A percentile compares a stretch with the other conserved stretches of the same genome.
These are phyloP conservation scores for Anhinga anhinga DNA, from an alignment of 2,113 vertebrate genomes.

Conservation along the genomic window DNA sequence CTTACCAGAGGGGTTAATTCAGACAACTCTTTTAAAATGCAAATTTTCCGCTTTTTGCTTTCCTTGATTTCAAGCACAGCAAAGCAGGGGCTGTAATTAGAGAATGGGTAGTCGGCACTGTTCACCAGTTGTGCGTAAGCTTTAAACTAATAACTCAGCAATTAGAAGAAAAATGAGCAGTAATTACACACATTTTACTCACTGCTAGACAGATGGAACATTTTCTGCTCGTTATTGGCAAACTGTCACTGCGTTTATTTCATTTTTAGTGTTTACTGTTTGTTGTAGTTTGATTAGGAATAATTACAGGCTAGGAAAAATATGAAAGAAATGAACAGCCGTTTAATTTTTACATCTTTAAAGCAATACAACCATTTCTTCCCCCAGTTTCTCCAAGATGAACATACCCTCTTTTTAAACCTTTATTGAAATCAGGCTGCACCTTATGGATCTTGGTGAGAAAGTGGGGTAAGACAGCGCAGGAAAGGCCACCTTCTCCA, in stretches of 20 bases:
- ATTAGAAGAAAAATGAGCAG: conserved; percentile 84
- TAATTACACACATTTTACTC: conserved; percentile 82
- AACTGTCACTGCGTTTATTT: conserved; percentile 79
- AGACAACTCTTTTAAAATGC: conserved; percentile 33
- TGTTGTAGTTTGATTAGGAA: conserved; percentile 79
- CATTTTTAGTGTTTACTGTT: conserved; percentile 80
- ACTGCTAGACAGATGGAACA: conserved; percentile 79
- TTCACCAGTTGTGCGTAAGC: conserved; percentile 74
- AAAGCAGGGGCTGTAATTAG: conserved; percentile 67
- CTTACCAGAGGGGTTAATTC: conserved; percentile 37
- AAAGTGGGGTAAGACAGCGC: fast-evolving
- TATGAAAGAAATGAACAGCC: conserved; percentile 63
- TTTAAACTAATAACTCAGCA: conserved; percentile 83
- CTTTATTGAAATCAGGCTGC: neutral
- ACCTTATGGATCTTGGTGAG: neutral
- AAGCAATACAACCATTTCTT: conserved; percentile 38
- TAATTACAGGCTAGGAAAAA: conserved; percentile 78
- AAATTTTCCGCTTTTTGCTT: conserved; percentile 15
- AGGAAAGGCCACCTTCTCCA: neutral
- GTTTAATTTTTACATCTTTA: conserved; percentile 53
- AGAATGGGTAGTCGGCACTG: conserved; percentile 62
- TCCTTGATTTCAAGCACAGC: conserved; percentile 55
- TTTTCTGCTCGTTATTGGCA: conserved; percentile 77
- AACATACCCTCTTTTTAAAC: neutral
- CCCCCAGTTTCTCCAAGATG: neutral